Conservation (phyloP, 2,888 invertebrate genomes). For the Notodonta ziczac region DNA sequence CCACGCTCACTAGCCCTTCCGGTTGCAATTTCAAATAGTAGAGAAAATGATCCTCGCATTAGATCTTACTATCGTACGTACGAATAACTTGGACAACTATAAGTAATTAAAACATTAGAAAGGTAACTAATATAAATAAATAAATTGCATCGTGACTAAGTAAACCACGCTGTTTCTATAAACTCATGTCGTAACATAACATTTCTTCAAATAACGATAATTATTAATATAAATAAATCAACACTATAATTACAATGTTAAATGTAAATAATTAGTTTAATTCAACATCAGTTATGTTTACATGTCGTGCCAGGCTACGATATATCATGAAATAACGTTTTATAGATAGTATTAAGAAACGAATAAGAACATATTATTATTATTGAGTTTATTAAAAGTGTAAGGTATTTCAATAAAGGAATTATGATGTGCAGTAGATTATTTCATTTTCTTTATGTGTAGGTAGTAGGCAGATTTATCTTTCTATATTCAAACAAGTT, state of each 20-base stretch:
- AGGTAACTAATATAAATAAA: neutral
- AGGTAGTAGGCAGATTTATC: neutral
- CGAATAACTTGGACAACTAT: neutral
- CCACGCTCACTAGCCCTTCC: conserved; percentile 14
- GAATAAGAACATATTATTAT: neutral
- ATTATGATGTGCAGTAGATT: no score
- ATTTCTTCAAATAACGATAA: neutral
- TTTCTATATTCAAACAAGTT: neutral
- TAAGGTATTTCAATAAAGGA: no score
- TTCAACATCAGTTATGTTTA: conserved; percentile 9
- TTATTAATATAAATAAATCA: neutral
- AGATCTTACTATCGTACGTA: neutral
- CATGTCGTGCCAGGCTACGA: neutral
- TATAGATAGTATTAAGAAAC: neutral
- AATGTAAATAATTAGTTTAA: neutral
- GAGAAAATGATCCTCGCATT: conserved; percentile 5
- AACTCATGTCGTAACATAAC: neutral
- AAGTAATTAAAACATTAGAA: neutral
- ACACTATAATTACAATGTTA: neutral
- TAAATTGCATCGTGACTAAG: neutral
- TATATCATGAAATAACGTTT: neutral
- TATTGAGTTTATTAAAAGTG: neutral
- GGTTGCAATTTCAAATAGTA: conserved; percentile 8
- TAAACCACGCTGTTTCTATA: neutral
- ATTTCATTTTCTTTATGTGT: no score